Percentiles rank a stretch among this genome's conserved stretches.
These are phyloP conservation scores for Forbesichthys agassizii DNA, from an alignment of 2,113 vertebrate species.

Conservation along the genomic window DNA sequence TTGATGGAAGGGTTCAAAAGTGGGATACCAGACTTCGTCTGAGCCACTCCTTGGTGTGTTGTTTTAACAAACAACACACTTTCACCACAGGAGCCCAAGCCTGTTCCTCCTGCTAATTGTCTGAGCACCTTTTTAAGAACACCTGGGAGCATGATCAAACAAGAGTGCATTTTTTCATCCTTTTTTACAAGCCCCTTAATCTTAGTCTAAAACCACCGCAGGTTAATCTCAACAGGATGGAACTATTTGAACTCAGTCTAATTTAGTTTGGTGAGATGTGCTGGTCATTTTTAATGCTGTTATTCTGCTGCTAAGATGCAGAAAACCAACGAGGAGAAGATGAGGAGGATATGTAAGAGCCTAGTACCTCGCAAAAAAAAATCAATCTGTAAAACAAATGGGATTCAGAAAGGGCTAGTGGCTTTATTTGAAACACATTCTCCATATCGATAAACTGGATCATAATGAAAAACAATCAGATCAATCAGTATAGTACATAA, in stretches of 20 bases:
- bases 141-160: slow-evolving; percentile 71
- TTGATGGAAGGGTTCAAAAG: not conserved
- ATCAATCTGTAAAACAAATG: slow-evolving; percentile 5
- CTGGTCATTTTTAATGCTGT: slow-evolving; percentile 26
- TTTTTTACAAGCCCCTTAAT: slow-evolving; percentile 62
- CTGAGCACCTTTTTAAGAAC: slow-evolving; percentile 56
- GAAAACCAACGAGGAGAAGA: not conserved
- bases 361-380: not conserved
- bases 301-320: slow-evolving; percentile 27
- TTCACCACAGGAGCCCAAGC: slow-evolving; percentile 58
- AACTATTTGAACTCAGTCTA: slow-evolving; percentile 38
- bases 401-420: not conserved
- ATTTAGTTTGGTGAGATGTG: slow-evolving; percentile 33
- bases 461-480: slow-evolving; percentile 16
- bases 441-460: not conserved
- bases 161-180: slow-evolving; percentile 33
- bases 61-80: slow-evolving; percentile 68
- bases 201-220: slow-evolving; percentile 40
- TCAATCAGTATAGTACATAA: slow-evolving; percentile 28
- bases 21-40: slow-evolving; percentile 22
- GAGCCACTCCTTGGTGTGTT: slow-evolving; percentile 35
- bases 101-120: slow-evolving; percentile 61
- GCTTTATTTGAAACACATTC: not conserved
- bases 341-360: not conserved
- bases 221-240: slow-evolving; percentile 39